Conservation (phyloP, 2,113 vertebrate genomes). For the Spilogale gracilis region DNA sequence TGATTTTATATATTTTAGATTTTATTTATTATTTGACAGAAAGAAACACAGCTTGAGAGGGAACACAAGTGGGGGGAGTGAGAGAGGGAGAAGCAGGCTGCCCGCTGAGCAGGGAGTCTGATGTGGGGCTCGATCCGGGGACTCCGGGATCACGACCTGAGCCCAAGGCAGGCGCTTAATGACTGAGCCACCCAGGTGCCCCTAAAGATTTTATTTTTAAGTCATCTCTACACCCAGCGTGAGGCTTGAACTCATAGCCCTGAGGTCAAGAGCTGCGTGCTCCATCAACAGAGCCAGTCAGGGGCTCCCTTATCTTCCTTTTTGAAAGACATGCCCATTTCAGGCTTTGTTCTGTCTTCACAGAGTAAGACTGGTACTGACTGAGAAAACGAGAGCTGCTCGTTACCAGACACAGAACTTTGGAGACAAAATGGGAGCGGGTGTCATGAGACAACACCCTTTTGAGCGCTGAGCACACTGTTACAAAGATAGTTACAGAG, state of each 20-base stretch:
- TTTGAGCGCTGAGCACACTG: background rate
- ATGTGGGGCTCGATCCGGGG: no score
- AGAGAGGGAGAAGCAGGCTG: no score
- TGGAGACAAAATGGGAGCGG: background rate
- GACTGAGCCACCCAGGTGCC: no score
- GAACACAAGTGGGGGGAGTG: no score
- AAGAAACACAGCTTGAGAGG: no score
- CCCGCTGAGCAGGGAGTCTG: no score
- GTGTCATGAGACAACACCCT: rapidly evolving
- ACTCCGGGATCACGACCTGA: no score
- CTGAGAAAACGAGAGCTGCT: background rate
- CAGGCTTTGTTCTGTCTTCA: background rate
- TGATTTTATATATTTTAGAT: no score
- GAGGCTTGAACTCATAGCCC: background rate
- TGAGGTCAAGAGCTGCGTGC: background rate
- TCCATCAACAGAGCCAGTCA: background rate
- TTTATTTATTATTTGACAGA: background rate
- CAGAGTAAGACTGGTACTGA: background rate
- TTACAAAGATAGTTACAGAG: background rate
- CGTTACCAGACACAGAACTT: background rate
- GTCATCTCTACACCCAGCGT: background rate
- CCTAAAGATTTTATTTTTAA: background rate
- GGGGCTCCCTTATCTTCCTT: background rate
- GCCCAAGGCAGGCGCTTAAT: no score
- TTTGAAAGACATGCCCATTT: background rate